A percentile compares a stretch with the other conserved stretches of the same genome.
phyloP scores from a whole-genome alignment of 23 tunicate genomes.

The Botrylloides violaceus region DNA sequence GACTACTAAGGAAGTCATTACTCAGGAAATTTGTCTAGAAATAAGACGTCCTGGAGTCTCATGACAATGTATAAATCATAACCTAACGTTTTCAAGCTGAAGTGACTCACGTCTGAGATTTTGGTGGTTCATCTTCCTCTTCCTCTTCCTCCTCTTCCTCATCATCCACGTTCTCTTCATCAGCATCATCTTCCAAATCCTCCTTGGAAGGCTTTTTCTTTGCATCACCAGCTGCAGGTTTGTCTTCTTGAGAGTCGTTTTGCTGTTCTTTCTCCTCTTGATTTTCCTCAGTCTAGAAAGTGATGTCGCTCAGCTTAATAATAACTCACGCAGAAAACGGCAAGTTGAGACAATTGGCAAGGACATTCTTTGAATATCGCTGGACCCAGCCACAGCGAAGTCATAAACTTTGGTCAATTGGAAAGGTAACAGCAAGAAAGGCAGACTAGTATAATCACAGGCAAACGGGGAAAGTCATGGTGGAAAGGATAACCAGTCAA shows the following conservation, averaged over 20 bases:
- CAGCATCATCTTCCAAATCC: constrained; percentile 12
- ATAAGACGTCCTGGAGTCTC: too few species aligned
- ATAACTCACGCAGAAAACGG: neutral
- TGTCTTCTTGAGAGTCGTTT: constrained; percentile 15
- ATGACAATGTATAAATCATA: too few species aligned
- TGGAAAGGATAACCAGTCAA: neutral
- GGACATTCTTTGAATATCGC: neutral
- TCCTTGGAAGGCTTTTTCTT: constrained; percentile 15
- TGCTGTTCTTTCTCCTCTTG: constrained; percentile 26
- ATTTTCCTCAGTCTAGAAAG: neutral
- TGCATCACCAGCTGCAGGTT: constrained; percentile 12
- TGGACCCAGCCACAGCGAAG: neutral
- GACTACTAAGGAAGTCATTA: too few species aligned
- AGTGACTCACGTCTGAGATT: too few species aligned
- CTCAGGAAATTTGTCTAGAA: too few species aligned
- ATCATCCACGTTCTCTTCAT: neutral
- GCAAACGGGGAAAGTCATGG: too few species aligned
- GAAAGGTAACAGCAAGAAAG: neutral
- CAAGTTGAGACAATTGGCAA: neutral
- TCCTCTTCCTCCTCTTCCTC: constrained; percentile 11
- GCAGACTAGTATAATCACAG: neutral
- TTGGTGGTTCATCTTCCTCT: constrained; percentile 5
- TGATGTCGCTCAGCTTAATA: neutral
- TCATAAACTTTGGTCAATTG: neutral
- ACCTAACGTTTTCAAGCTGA: too few species aligned